phyloP scores from a whole-genome alignment of 1,140 invertebrate species.

The Eriosoma lanigerum region DNA sequence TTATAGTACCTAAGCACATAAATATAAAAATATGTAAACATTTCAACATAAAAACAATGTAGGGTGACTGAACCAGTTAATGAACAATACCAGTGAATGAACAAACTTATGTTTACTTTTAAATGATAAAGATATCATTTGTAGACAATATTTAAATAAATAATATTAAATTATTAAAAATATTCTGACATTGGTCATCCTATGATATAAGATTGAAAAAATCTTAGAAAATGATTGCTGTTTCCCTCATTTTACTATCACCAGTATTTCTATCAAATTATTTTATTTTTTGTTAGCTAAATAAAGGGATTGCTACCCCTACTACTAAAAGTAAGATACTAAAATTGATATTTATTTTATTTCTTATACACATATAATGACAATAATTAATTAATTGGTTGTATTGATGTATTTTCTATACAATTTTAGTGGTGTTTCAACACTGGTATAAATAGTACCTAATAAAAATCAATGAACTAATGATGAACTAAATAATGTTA shows the following conservation, averaged over 20 bases:
- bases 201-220: not conserved
- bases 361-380: not conserved
- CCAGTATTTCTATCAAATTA: not conserved
- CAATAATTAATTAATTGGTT: not conserved
- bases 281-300: not conserved
- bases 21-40: no score
- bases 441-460: not conserved
- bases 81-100: no score
- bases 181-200: not conserved
- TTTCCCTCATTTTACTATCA: not conserved
- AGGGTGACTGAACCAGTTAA: no score
- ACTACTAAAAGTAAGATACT: not conserved
- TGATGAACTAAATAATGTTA: no score
- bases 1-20: no score
- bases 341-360: constrained; percentile 3
- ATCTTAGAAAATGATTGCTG: not conserved
- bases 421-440: not conserved
- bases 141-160: not conserved
- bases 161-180: not conserved
- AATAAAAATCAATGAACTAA: not conserved
- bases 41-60: no score
- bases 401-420: not conserved
- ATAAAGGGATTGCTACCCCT: not conserved
- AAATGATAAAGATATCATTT: not conserved
- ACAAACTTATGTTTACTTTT: no score